Conservation (phyloP, 2,888 invertebrate species). For the Anthophora plumipes region DNA sequence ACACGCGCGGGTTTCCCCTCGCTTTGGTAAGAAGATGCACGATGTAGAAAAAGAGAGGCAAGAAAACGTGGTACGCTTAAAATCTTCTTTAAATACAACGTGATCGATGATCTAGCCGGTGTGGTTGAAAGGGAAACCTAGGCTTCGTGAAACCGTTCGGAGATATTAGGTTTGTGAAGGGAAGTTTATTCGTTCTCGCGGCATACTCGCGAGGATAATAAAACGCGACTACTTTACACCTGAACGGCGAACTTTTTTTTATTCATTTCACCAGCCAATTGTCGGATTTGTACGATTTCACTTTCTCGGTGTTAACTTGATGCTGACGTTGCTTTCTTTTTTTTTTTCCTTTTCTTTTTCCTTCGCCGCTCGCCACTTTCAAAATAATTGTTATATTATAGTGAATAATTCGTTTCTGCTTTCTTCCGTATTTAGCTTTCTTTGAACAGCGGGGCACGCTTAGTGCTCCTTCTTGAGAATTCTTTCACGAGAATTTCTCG, state of each 20-base stretch:
- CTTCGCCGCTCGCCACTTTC: too few relatives aligned
- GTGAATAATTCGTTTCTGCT: too few relatives aligned
- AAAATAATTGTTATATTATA: too few relatives aligned
- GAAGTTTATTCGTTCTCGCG: slow-evolving; percentile 7
- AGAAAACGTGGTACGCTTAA: slow-evolving; percentile 21
- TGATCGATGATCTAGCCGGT: slow-evolving; percentile 56
- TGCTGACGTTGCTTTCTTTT: too few relatives aligned
- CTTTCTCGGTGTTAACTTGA: too few relatives aligned
- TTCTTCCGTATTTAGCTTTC: too few relatives aligned
- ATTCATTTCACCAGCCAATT: neutral
- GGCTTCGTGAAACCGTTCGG: slow-evolving; percentile 19
- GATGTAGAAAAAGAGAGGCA: neutral
- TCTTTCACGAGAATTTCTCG: too few relatives aligned
- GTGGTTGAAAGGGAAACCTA: neutral
- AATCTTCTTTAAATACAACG: slow-evolving; percentile 57
- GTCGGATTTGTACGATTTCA: neutral
- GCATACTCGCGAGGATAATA: neutral
- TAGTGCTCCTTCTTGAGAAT: too few relatives aligned
- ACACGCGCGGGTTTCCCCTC: slow-evolving; percentile 9
- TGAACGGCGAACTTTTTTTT: neutral
- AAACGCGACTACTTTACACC: neutral
- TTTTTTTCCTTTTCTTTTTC: too few relatives aligned
- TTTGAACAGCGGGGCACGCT: too few relatives aligned
- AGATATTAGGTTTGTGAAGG: slow-evolving; percentile 16
- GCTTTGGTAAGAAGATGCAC: slow-evolving; percentile 45